Base-by-base conservation (phyloP, 2,888 invertebrate species). In the Leptarthrus brevirostris region DNA sequence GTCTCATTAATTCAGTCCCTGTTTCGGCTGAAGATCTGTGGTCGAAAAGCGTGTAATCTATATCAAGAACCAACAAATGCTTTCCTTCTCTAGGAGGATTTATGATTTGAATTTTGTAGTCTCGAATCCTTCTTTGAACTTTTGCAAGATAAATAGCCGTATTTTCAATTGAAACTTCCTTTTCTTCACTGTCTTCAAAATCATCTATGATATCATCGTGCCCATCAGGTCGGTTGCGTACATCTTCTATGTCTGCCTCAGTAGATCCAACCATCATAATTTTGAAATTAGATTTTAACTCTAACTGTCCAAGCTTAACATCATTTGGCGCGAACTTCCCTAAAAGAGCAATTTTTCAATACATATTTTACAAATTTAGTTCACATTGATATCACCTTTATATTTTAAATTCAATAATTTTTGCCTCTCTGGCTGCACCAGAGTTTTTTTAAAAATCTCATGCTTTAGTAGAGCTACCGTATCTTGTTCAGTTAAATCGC, bases 231-330 rank as follows among this genome's bases (percentile, higher is more conserved):
- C 92, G 90, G 66, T 90, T 90, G 8, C 90, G 91, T 0, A 93
- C 95, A 80, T 93, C 93, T 49, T 92, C 92, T 80, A 96, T 96
- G 72, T 94, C 96, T 79, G 96, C 93, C 82, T 98, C 98, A 2
- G 94, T 86, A 0, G 96, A 97, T 0, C 98, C 98, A 90, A 98
- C 96, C 93, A 98, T 93, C 96, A 98, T 97, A 10, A 98, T 88
- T 85, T 97, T 97, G 78, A 94, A 92, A 73, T 94, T 94, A 0
- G 92, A 90, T 82, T 96, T 96, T 26, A 97, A 85, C 79, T 92
- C 93, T 75, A 97, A 83, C 64, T 90, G 88, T 0, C 90, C 88
- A n/a, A 97, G 86, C 56, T 89, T 89, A 78, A 91, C 90, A 78
- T 92, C 92, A 84, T 96, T 94, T 58, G 91, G 89, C 0, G 95